These are phyloP conservation scores for Sacculina carcini DNA, from an alignment of 2,888 invertebrate genomes.

Conservation along the genomic window DNA sequence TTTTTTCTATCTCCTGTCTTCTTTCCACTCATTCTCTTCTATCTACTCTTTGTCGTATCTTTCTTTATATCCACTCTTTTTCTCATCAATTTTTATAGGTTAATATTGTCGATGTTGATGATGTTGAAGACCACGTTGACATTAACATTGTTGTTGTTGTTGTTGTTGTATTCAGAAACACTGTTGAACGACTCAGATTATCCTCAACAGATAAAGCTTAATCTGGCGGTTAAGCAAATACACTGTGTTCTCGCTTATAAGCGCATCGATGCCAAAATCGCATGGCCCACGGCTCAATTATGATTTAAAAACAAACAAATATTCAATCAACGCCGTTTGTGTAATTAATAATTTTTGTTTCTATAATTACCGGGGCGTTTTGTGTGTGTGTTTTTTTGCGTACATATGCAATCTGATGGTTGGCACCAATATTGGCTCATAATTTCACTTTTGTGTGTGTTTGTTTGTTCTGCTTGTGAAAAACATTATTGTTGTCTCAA, in stretches of 20 bases:
- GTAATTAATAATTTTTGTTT: no score
- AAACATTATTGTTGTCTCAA: no score
- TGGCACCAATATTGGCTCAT: no score
- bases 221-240: constrained; percentile 29
- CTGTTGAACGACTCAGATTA: constrained; percentile 64
- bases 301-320: no score
- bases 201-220: constrained; percentile 58
- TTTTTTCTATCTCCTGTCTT: background rate
- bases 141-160: constrained; percentile 7
- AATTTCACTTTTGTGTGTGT: no score
- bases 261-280: constrained; percentile 82
- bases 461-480: no score
- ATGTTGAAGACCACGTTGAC: constrained; percentile 5
- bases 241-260: constrained; percentile 84
- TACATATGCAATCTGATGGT: no score
- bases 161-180: constrained; percentile 38
- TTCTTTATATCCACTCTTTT: background rate
- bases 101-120: constrained; percentile 1
- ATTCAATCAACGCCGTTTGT: no score
- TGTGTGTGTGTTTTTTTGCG: no score
- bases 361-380: no score
- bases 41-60: background rate
- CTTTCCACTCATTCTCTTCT: no score
- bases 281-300: constrained; percentile 39
- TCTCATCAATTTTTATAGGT: background rate